phyloP scores from a whole-genome alignment of 2,888 invertebrate genomes.

The Polylopha cassiicola region DNA sequence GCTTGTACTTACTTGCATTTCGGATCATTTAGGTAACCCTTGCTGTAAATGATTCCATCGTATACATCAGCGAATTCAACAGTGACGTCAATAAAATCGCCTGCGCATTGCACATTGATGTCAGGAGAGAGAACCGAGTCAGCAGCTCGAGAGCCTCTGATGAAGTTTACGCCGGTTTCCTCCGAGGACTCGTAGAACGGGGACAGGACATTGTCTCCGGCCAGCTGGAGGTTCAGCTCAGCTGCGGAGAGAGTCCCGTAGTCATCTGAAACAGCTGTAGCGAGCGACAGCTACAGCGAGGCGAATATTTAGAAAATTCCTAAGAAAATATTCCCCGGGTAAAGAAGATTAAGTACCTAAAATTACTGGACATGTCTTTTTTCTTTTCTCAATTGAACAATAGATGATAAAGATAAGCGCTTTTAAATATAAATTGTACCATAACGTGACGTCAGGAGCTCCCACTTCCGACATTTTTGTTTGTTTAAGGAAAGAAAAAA shows the following conservation, averaged over 20 bases:
- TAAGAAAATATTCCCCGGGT: too few relatives aligned
- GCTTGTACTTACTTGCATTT: constrained; percentile 79
- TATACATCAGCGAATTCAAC: constrained; percentile 80
- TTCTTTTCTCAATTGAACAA: too few relatives aligned
- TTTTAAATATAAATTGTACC: too few relatives aligned
- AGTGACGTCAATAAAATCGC: constrained; percentile 77
- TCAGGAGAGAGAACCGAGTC: constrained; percentile 65
- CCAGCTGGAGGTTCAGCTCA: constrained; percentile 62
- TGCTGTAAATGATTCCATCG: constrained; percentile 83
- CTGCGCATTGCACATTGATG: constrained; percentile 80
- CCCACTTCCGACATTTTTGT: too few relatives aligned
- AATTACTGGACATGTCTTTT: too few relatives aligned
- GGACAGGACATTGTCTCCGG: constrained; percentile 58
- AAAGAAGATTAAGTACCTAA: too few relatives aligned
- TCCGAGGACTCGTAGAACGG: constrained; percentile 55
- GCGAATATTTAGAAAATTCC: neutral
- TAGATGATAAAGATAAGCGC: too few relatives aligned
- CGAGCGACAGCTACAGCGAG: constrained; percentile 67
- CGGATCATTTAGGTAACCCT: constrained; percentile 80
- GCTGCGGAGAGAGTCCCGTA: constrained; percentile 58
- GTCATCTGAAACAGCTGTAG: constrained; percentile 72
- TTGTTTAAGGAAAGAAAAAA: neutral
- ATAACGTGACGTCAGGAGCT: too few relatives aligned
- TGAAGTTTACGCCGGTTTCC: constrained; percentile 62
- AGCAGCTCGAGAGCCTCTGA: constrained; percentile 70